Evolutionary conservation across 2,797 vertebrate species (phyloP).

Genomic region (Coluber constrictor): DNA sequence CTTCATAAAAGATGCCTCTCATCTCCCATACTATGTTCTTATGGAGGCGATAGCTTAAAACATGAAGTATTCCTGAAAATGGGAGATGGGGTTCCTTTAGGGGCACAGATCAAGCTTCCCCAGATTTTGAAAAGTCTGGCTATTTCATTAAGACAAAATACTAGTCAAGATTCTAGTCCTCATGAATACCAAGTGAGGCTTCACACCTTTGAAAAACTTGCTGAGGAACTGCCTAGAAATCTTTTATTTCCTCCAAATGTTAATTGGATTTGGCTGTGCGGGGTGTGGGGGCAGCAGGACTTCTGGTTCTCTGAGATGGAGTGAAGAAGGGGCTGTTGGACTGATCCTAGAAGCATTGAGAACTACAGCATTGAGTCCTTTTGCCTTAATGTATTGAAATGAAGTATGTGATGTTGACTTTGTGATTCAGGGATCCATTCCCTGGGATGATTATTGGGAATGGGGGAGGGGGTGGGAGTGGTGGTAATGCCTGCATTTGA

Average conservation of each 20-base stretch:
- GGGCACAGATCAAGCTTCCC: neutral
- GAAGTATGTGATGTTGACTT: constrained; percentile 28
- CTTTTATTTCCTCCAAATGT: neutral
- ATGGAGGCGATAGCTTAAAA: neutral
- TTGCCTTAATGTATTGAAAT: constrained; percentile 23
- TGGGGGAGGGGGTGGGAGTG: neutral
- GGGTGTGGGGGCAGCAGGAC: neutral
- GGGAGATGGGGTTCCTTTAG: neutral
- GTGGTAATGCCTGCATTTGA: constrained; percentile 19
- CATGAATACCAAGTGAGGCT: neutral
- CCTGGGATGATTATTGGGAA: constrained; percentile 6
- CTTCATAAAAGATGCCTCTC: too few relatives aligned
- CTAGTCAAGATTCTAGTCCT: neutral
- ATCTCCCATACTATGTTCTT: neutral
- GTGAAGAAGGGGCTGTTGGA: neutral
- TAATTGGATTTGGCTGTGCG: neutral
- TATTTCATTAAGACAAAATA: neutral
- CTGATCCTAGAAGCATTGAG: constrained; percentile 3
- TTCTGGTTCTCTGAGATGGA: neutral
- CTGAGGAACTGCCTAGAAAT: neutral
- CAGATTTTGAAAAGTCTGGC: neutral
- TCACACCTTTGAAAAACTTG: neutral
- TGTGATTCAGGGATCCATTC: constrained; percentile 21
- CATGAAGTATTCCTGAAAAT: neutral
- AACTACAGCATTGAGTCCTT: constrained; percentile 19